Conservation (phyloP, 2,113 vertebrate genomes). For the Protomyctophum bolini region DNA sequence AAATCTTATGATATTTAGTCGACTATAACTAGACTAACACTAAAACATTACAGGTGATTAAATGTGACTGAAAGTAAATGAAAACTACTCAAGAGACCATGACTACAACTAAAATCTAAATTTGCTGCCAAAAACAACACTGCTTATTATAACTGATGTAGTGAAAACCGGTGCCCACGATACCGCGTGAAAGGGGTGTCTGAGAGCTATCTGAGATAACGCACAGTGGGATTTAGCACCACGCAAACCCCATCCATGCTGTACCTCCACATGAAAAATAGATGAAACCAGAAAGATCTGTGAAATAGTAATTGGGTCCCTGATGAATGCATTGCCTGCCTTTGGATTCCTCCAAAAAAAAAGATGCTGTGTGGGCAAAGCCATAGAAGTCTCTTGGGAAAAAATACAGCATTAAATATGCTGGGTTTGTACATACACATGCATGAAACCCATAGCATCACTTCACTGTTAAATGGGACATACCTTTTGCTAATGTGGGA, state of each 20-base stretch:
- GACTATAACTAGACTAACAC: no score
- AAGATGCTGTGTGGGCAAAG: conserved; percentile 5
- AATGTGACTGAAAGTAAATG: no score
- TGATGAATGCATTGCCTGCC: conserved; percentile 47
- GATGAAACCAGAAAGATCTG: conserved; percentile 63
- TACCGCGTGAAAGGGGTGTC: not conserved
- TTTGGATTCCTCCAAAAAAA: conserved; percentile 49
- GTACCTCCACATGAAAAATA: conserved; percentile 66
- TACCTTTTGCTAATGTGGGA: not conserved
- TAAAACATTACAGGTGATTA: no score
- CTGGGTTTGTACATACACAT: not conserved
- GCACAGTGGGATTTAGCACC: conserved; percentile 13
- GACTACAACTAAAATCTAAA: no score
- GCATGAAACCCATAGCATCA: not conserved
- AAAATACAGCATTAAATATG: not conserved
- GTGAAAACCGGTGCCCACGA: conserved; percentile 20
- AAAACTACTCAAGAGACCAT: no score
- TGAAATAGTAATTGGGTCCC: conserved; percentile 74
- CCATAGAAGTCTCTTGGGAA: conserved; percentile 3
- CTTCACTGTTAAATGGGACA: not conserved
- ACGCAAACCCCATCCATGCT: conserved; percentile 23
- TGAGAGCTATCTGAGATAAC: conserved; percentile 18
- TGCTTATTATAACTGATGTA: no score
- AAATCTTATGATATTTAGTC: no score
- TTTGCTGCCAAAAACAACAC: no score